A percentile compares a stretch with the other conserved stretches of the same genome.
Conservation (phyloP, 2,113 vertebrate genomes). For the Phoxinus phoxinus region DNA sequence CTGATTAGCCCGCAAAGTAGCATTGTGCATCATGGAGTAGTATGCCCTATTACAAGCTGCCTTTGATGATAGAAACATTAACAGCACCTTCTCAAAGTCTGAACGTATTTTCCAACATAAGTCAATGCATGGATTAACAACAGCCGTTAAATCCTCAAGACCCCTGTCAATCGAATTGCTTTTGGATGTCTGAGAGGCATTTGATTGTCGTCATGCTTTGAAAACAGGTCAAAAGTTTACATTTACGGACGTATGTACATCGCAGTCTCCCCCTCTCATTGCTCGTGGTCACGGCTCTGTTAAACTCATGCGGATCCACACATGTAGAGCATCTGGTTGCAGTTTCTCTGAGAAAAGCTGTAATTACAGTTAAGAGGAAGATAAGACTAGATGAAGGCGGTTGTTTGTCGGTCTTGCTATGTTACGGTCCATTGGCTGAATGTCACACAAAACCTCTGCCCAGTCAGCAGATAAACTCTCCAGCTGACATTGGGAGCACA, state of each 20-base stretch:
- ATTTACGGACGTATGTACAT: not conserved
- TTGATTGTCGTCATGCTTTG: not conserved
- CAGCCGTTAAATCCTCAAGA: not conserved
- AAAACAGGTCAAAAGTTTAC: conserved; percentile 1
- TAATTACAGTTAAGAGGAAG: conserved; percentile 50
- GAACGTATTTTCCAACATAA: not conserved
- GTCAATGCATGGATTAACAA: not conserved
- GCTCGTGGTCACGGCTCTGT: not conserved
- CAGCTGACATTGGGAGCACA: not conserved
- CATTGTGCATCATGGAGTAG: conserved; percentile 70
- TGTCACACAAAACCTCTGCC: conserved; percentile 13
- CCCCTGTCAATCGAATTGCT: not conserved
- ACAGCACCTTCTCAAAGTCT: conserved; percentile 36
- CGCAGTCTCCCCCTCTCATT: not conserved
- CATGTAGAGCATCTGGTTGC: conserved; percentile 47
- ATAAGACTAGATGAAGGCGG: conserved; percentile 32
- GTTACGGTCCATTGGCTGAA: not conserved
- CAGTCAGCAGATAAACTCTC: not conserved
- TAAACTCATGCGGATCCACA: not conserved
- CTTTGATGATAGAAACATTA: not conserved
- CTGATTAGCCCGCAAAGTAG: conserved; percentile 62
- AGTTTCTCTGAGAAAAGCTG: conserved; percentile 37
- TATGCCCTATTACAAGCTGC: not conserved
- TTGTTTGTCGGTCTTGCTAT: conserved; percentile 12
- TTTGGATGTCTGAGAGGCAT: not conserved